These are phyloP conservation scores for Hypsibius dujardini DNA, from an alignment of 1,140 invertebrate species.

Conservation along the genomic window DNA sequence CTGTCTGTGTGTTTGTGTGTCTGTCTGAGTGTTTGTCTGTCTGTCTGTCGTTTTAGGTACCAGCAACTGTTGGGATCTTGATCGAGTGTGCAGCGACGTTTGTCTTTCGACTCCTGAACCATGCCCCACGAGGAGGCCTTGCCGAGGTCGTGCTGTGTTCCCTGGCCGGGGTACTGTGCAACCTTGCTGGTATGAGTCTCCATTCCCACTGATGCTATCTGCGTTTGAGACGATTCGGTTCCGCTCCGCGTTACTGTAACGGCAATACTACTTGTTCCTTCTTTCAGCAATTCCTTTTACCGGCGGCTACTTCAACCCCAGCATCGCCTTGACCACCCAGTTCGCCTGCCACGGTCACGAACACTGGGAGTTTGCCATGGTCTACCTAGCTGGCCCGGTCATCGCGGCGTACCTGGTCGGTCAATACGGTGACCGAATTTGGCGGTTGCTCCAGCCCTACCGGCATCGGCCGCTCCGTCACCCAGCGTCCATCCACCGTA, in stretches of 20 bases:
- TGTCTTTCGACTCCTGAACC: neutral
- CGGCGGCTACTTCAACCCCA: constrained; percentile 7
- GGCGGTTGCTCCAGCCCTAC: neutral
- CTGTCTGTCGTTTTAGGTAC: too few relatives aligned
- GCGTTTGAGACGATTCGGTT: neutral
- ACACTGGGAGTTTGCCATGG: neutral
- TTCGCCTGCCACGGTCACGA: neutral
- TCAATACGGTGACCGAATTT: neutral
- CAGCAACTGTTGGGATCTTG: neutral
- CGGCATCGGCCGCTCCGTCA: too few relatives aligned
- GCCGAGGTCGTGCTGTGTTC: neutral
- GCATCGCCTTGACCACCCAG: neutral
- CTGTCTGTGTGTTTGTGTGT: too few relatives aligned
- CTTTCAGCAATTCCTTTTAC: neutral
- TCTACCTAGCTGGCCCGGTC: neutral
- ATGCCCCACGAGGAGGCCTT: neutral
- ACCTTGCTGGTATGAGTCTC: neutral
- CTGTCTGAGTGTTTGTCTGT: too few relatives aligned
- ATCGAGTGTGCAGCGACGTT: neutral
- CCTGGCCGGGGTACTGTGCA: neutral
- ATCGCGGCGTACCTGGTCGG: neutral
- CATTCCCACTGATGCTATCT: too few relatives aligned
- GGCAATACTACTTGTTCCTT: neutral
- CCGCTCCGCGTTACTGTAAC: neutral
- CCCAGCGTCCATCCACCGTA: too few relatives aligned